Evolutionary conservation across 1,140 invertebrate species (phyloP).

Genomic region (Rhyzopertha dominica): DNA sequence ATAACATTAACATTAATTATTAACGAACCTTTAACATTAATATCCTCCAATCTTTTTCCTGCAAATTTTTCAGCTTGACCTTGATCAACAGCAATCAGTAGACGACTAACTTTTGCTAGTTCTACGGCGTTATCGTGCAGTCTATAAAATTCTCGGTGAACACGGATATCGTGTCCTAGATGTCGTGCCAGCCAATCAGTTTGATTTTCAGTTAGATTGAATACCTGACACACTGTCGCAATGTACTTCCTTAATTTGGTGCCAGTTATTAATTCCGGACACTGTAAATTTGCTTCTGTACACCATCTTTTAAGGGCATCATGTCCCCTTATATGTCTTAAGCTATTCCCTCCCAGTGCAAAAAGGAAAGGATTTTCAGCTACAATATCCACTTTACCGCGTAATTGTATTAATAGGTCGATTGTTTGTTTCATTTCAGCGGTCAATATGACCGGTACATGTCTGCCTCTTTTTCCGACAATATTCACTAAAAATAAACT

Average conservation of each 20-base stretch:
- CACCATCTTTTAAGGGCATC: conserved; percentile 12
- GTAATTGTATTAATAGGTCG: neutral
- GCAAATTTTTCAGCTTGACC: conserved; percentile 3
- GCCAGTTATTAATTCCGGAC: conserved; percentile 8
- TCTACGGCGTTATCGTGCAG: conserved; percentile 13
- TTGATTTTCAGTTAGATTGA: conserved; percentile 11
- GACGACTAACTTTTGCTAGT: conserved; percentile 9
- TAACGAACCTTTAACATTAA: conserved; percentile 5
- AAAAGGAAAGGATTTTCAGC: neutral
- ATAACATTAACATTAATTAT: neutral
- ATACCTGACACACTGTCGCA: conserved; percentile 11
- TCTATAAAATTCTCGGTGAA: conserved; percentile 13
- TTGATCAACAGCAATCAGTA: conserved; percentile 9
- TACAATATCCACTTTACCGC: neutral
- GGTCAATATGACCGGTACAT: conserved; percentile 12
- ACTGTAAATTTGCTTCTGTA: conserved; percentile 6
- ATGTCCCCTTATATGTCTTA: conserved; percentile 8
- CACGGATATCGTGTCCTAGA: conserved; percentile 9
- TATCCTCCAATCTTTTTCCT: conserved; percentile 11
- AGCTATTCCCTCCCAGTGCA: too few relatives aligned
- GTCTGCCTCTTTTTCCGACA: conserved; percentile 11
- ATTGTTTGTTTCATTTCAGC: conserved; percentile 8
- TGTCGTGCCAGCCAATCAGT: conserved; percentile 13
- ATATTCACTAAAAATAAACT: conserved; percentile 11
- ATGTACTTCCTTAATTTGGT: conserved; percentile 13